These are phyloP conservation scores for Zaprionus lineosus DNA, from an alignment of 2,888 invertebrate genomes.

Conservation along the genomic window DNA sequence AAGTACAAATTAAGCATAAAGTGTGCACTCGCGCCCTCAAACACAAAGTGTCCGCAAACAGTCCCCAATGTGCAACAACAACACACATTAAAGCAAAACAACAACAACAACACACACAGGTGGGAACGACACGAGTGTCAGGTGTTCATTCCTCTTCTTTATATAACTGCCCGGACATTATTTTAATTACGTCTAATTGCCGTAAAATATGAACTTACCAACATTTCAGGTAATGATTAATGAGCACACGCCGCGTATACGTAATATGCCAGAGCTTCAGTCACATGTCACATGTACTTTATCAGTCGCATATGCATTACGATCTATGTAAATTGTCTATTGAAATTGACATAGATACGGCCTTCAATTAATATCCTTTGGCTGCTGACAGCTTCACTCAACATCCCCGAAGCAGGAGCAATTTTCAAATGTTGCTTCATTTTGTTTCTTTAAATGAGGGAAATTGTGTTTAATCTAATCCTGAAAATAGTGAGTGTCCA, in stretches of 20 bases:
- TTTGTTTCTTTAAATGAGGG: no score
- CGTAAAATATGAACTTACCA: slow-evolving; percentile 43
- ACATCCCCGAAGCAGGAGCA: no score
- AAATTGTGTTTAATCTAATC: no score
- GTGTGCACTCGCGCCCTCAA: no score
- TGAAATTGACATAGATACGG: no score
- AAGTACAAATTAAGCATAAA: no score
- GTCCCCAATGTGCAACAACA: slow-evolving; percentile 47
- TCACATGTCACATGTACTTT: not conserved
- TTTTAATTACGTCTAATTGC: slow-evolving; percentile 57
- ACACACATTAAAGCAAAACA: slow-evolving; percentile 18
- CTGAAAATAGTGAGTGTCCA: no score
- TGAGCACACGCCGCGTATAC: slow-evolving; percentile 25
- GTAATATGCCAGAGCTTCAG: slow-evolving; percentile 16
- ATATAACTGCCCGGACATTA: slow-evolving; percentile 5
- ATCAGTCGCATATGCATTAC: not conserved
- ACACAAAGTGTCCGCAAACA: slow-evolving; percentile 31
- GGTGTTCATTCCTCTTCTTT: slow-evolving; percentile 15
- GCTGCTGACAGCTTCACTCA: no score
- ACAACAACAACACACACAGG: slow-evolving; percentile 18
- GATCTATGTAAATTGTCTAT: not conserved
- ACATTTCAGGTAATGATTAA: slow-evolving; percentile 33
- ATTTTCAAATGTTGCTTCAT: no score
- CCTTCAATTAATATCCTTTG: no score
- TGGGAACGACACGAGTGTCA: slow-evolving; percentile 21